A percentile compares a stretch with the other conserved stretches of the same genome.
These are phyloP conservation scores for Diachasmimorpha longicaudata DNA, from an alignment of 1,140 invertebrate species.

Conservation along the genomic window DNA sequence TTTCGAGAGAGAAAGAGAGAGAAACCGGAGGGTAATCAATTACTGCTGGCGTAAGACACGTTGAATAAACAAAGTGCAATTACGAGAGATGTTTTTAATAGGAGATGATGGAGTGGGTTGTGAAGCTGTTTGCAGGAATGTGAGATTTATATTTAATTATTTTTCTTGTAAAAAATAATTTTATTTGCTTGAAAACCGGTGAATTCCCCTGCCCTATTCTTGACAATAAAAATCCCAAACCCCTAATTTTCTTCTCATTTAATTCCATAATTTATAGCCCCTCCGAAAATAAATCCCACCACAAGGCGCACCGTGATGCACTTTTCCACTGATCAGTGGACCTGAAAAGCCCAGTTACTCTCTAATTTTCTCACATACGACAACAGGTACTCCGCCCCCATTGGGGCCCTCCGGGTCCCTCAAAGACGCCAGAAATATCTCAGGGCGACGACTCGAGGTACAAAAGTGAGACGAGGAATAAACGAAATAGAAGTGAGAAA, in stretches of 20 bases:
- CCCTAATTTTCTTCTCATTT: neutral
- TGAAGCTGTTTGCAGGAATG: no score
- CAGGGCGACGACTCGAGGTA: neutral
- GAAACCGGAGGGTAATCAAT: no score
- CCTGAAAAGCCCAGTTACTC: neutral
- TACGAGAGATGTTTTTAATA: no score
- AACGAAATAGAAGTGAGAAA: neutral
- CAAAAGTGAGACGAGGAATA: neutral
- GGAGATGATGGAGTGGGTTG: no score
- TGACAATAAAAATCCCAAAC: neutral
- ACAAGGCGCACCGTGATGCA: no score
- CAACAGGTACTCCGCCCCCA: conserved; percentile 8
- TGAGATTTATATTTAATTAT: no score
- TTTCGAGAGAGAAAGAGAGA: no score
- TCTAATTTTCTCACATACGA: conserved; percentile 12
- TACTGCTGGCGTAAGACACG: no score
- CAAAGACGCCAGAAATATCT: neutral
- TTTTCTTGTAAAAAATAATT: no score
- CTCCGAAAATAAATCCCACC: neutral
- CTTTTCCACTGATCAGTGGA: no score
- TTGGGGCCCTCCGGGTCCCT: neutral
- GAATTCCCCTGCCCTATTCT: no score
- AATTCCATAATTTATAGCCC: neutral
- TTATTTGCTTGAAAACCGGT: neutral
- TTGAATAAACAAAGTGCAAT: no score